Base-by-base conservation (phyloP, 1,140 invertebrate species). In the Calosoma granatense region DNA sequence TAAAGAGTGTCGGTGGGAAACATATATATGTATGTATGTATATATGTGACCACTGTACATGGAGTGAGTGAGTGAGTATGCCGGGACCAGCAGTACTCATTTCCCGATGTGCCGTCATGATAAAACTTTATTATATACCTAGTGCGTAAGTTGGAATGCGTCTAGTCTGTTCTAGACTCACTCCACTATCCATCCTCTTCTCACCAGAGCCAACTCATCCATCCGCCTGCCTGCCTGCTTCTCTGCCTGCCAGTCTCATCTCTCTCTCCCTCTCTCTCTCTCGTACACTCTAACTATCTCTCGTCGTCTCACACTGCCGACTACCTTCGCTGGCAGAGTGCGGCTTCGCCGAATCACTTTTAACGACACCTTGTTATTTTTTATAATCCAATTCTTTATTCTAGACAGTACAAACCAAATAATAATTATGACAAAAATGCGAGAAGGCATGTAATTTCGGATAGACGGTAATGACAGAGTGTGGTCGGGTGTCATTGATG, bases 381-480 rank as follows among this genome's bases (percentile, higher is more conserved):
- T 63, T 61, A 59, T 63, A 59, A 57, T 59, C 53, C 54, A 57
- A 56, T 63, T 61, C 57, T 63, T 59, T 59, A 59, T 60, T 57
- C 58, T 57, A 57, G 56, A 63, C 60, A 59, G 56, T 59, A 57
- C 60, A 63, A 63, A 61, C 56, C 62, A 63, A 63, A 63, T 63
- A 63, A 63, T 63, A 63, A 63, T 63, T 63, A 63, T 60, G 60
- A 63, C 60, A 63, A 63, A 63, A 63, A 63, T 63, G 60, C 56
- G 54, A 47, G 55, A 55, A 59, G 56, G 57, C 54, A 56, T 63
- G 61, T 63, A 63, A 63, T 63, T 63, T 63, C 56, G 56, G 57
- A 63, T 61, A 55, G 58, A 47, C 53, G 47, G 58, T 63, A 63
- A 63, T 63, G 58, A 63, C 62, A 63, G 62, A 61, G 60, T 61